Evolutionary conservation across 35 echinoderm and acorn worm species (phyloP).

Genomic region (Holothuria glaberrima): DNA sequence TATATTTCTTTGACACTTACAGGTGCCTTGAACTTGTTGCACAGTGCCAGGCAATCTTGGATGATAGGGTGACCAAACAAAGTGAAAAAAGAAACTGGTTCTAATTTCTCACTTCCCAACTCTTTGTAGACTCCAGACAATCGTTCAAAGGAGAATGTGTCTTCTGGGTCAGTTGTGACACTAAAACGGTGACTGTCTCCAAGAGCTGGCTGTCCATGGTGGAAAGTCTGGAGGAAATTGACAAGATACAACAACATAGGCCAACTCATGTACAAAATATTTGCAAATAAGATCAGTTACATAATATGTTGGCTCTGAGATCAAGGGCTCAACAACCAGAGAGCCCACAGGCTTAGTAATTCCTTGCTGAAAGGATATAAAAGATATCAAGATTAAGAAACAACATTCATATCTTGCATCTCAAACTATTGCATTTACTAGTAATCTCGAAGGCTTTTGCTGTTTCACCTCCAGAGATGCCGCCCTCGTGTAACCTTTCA

Average conservation of each 20-base stretch:
- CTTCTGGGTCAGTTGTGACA: constrained; percentile 95
- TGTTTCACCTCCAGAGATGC: no score
- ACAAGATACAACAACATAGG: not conserved
- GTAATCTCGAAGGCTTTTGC: no score
- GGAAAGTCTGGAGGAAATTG: constrained; percentile 67
- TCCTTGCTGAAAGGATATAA: no score
- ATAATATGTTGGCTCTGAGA: no score
- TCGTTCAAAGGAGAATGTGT: constrained; percentile 94
- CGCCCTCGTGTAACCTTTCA: no score
- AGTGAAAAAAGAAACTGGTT: constrained; percentile 83
- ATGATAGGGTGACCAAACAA: constrained; percentile 95
- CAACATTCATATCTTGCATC: no score
- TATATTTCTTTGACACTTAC: constrained; percentile 83
- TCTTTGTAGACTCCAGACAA: constrained; percentile 91
- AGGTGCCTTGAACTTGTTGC: constrained; percentile 81
- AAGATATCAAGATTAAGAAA: no score
- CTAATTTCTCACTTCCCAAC: constrained; percentile 76
- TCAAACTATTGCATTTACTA: no score
- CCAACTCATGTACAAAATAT: not conserved
- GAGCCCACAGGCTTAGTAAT: no score
- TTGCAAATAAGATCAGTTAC: no score
- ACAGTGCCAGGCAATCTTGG: constrained; percentile 84
- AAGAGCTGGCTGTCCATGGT: constrained; percentile 91
- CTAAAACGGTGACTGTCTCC: constrained; percentile 98
- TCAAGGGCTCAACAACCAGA: no score